Base-by-base conservation (phyloP, 2,797 vertebrate genomes). In the Sphaeramia orbicularis region DNA sequence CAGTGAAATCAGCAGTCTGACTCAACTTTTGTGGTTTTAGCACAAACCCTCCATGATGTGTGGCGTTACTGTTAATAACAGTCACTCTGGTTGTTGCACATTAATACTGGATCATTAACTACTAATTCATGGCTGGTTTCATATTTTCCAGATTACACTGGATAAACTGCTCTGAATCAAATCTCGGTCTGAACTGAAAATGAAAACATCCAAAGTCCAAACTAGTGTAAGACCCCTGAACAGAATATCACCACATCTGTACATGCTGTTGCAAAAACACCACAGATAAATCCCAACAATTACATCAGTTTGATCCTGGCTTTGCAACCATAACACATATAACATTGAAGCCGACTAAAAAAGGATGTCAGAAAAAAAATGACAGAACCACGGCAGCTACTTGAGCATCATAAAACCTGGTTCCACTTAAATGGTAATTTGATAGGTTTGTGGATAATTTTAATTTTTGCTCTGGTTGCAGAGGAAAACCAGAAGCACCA, bases 131-230 rank as follows among this genome's bases (percentile, higher is more conserved):
- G 59, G 45, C 35, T 64, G 10, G 71, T 32, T 70, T 81, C 66
- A 74, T 75, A 80, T 78, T 88, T 90, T 91, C 87, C 86, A 78
- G 64, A 74, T 78, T 53, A 52, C 40, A 69, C 49, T 35, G 41
- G 51, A 15, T 11, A 40, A 47, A 24, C 53, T 52, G 59, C 38
- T 71, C 43, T 52, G 53, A 70, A 68, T 67, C 58, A 42, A 67
- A 80, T 24, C 42, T 41, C 19, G 0, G 15, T 21, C 21, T 35
- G 63, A 67, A 27, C 38, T 42, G 21, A 30, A 14, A 2, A 44
- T 44, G 35, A 16, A 57, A 57, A 57, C 54, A 32, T 18, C 12
- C 9, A 44, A 57, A 57, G 8, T 58, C 32, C 35, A 40, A 32
- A 68, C 35, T 16, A 57, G 45, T 14, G 48, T 1, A 30, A 19